A percentile compares a stretch with the other conserved stretches of the same genome.
phyloP scores from a whole-genome alignment of 2,888 invertebrate genomes.

The Portevinia maculata region DNA sequence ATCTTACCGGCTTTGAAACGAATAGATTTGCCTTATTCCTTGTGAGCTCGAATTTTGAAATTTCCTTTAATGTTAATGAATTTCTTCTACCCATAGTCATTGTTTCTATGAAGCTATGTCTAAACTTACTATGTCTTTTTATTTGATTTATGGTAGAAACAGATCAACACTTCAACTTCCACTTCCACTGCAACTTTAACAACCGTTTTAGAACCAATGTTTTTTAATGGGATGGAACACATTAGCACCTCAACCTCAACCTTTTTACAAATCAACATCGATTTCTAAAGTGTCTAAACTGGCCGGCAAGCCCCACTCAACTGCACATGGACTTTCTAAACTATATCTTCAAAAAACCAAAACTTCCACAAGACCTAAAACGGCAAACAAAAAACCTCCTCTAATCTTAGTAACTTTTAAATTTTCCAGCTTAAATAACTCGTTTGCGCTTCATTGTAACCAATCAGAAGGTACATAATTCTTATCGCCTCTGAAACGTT shows the following conservation, averaged over 20 bases:
- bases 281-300: neutral
- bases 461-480: conserved; percentile 53
- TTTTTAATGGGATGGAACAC: too few relatives aligned
- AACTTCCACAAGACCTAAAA: neutral
- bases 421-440: conserved; percentile 36
- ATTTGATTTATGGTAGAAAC: too few relatives aligned
- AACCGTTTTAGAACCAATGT: too few relatives aligned
- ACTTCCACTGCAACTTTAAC: too few relatives aligned
- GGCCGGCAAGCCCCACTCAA: neutral
- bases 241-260: neutral
- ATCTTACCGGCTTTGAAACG: too few relatives aligned
- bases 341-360: neutral
- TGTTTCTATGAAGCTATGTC: too few relatives aligned
- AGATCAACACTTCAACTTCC: too few relatives aligned
- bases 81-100: too few relatives aligned
- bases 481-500: conserved; percentile 26
- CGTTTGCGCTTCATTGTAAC: conserved; percentile 65
- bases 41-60: too few relatives aligned
- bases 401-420: conserved; percentile 36
- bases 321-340: neutral
- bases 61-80: too few relatives aligned
- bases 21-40: too few relatives aligned
- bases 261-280: neutral
- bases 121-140: too few relatives aligned
- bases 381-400: neutral